Base-by-base conservation (phyloP, 2,797 vertebrate genomes). In the Coranthus polyacanthus region DNA sequence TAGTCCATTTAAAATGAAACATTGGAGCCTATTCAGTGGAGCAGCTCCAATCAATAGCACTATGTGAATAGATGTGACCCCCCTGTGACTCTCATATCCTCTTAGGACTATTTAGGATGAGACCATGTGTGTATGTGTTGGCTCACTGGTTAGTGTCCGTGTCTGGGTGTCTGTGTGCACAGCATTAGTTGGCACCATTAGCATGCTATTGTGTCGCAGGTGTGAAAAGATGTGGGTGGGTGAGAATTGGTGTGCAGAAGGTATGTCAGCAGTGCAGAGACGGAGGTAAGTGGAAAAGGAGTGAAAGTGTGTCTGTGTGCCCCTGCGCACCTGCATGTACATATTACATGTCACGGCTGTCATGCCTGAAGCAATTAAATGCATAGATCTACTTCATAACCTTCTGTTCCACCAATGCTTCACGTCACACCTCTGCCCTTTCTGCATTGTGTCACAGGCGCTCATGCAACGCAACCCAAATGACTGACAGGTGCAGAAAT, bases 31-130 rank as follows among this genome's bases (percentile, higher is more conserved):
- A 54, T 80, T 88, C 74, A 59, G 65, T 72, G 76, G 72, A 84
- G 82, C 78, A 56, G 68, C 73, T 78, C 37, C 39, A 69, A 89
- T 92, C 88, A 75, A 89, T 90, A 81, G 49, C 32, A 56, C 68
- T 60, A 56, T 75, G 75, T 75, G 77, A 68, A 81, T 64, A 72
- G 76, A 87, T 66, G 59, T 69, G 84, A 85, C 84, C 80, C 79
- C 66, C 21, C 68, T 24, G 54, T 73, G 75, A 84, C 77, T 72
- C 66, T 44, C 39, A 63, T 61, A 78, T 79, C 46, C 85, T 68
- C 84, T 11, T 15, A 66, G 80, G 83, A 79, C 53, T 67, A 67
- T 82, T 88, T 76, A 88, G 60, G 56, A 73, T 38, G 43, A 63
- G 52, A 68, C 54, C 47, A 13, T 66, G 44, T 62, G 44, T 68